Conservation (phyloP, 2,888 invertebrate species). For the Andrena minutula region DNA sequence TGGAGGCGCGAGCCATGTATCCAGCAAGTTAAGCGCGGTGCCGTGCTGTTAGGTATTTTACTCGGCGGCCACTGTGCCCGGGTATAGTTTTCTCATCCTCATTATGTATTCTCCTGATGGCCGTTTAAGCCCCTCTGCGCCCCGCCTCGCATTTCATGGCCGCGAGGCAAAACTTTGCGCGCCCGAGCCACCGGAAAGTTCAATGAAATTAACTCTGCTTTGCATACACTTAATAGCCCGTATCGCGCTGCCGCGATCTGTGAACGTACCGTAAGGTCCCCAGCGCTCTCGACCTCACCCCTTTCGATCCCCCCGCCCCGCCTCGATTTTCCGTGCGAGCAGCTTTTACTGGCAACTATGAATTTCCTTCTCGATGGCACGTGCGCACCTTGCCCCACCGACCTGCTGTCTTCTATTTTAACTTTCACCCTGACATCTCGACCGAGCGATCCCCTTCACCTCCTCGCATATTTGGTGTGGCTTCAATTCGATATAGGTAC, state of each 20-base stretch:
- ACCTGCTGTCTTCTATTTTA: background rate
- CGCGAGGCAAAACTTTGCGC: slow-evolving; percentile 71
- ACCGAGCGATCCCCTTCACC: background rate
- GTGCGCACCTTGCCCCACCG: background rate
- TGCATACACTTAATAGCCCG: slow-evolving; percentile 79
- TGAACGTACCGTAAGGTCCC: slow-evolving; percentile 54
- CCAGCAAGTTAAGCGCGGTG: slow-evolving; percentile 46
- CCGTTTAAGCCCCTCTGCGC: slow-evolving; percentile 64
- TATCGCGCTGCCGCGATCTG: slow-evolving; percentile 66
- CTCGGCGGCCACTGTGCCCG: slow-evolving; percentile 44
- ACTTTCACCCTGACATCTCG: background rate
- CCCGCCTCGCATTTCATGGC: slow-evolving; percentile 70
- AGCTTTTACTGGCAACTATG: slow-evolving; percentile 22
- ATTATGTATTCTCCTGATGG: slow-evolving; percentile 74
- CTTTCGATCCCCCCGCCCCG: background rate
- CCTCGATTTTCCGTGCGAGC: slow-evolving; percentile 58
- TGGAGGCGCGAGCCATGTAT: slow-evolving; percentile 47
- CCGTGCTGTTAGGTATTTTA: slow-evolving; percentile 61
- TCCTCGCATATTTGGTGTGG: background rate
- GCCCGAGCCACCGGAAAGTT: slow-evolving; percentile 73
- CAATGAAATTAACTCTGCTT: slow-evolving; percentile 81
- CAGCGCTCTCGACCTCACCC: slow-evolving; percentile 17
- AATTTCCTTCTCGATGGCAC: slow-evolving; percentile 23
- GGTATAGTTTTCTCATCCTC: slow-evolving; percentile 73
- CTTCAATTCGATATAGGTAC: too few relatives aligned